Evolutionary conservation across 2,888 invertebrate genomes (phyloP).

Genomic region (Polietes domitor): DNA sequence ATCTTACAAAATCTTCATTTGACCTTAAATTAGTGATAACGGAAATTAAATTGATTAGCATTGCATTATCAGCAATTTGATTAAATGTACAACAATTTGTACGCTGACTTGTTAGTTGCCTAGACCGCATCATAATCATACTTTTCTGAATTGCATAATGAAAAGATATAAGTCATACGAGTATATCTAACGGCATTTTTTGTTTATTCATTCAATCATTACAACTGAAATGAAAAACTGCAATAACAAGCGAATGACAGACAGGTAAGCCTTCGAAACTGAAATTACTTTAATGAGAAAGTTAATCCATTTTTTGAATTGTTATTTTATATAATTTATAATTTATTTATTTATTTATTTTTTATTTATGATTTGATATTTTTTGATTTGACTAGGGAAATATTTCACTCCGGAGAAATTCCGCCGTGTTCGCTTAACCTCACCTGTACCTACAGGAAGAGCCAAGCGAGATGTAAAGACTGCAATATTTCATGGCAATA

Average conservation of each 20-base stretch:
- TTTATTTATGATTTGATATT: no score
- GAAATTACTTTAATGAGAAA: background rate
- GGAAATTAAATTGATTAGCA: background rate
- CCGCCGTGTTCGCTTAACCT: no score
- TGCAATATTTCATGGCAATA: slow-evolving; percentile 23
- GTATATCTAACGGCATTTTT: slow-evolving; percentile 7
- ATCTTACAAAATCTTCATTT: no score
- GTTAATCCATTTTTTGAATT: no score
- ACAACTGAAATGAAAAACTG: background rate
- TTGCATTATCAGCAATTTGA: background rate
- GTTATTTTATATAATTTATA: no score
- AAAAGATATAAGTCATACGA: slow-evolving; percentile 9
- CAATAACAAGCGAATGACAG: background rate
- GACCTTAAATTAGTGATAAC: background rate
- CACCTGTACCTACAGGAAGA: background rate
- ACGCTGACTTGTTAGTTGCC: background rate
- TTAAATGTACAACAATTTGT: slow-evolving; percentile 1
- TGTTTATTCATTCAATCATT: background rate
- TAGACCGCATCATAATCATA: slow-evolving; percentile 4
- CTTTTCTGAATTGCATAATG: slow-evolving; percentile 28
- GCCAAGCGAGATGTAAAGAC: background rate
- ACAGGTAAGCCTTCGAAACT: background rate
- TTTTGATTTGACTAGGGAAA: no score
- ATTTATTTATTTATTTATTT: no score
- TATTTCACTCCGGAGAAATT: no score